Conservation (phyloP, 1,140 invertebrate genomes). For the Drosophila kikkawai region DNA sequence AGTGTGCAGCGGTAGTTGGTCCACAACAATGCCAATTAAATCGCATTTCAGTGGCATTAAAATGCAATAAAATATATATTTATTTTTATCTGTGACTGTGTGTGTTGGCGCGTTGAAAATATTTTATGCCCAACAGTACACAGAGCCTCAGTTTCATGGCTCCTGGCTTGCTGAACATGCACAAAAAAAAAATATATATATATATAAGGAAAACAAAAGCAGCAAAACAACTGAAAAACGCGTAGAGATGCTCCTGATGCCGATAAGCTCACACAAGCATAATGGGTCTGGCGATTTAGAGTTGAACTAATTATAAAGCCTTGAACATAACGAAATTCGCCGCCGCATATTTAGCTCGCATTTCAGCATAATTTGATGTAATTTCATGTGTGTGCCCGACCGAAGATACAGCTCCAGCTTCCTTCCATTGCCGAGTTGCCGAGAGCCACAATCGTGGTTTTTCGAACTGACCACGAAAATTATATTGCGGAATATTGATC, state of each 20-base stretch:
- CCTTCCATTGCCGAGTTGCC: conserved; percentile 49
- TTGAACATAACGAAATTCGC: conserved; percentile 35
- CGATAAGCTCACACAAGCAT: conserved; percentile 53
- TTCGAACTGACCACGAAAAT: conserved; percentile 68
- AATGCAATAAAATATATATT: conserved; percentile 75
- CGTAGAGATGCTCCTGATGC: conserved; percentile 44
- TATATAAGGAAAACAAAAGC: neutral
- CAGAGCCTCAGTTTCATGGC: conserved; percentile 13
- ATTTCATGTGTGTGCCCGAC: conserved; percentile 46
- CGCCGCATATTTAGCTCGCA: conserved; percentile 74
- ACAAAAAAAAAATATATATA: conserved; percentile 15
- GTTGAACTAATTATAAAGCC: conserved; percentile 55
- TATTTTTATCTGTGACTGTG: conserved; percentile 13
- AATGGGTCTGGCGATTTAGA: conserved; percentile 25
- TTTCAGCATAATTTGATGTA: conserved; percentile 82
- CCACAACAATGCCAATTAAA: conserved; percentile 78
- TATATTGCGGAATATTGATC: conserved; percentile 75
- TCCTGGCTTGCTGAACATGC: conserved; percentile 49
- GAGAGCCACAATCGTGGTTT: conserved; percentile 61
- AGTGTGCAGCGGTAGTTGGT: conserved; percentile 53
- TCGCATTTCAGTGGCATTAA: conserved; percentile 78
- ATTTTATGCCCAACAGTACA: conserved; percentile 61
- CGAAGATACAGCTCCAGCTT: neutral
- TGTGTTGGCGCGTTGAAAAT: conserved; percentile 52
- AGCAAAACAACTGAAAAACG: conserved; percentile 41